Evolutionary conservation across 2,113 vertebrate species (phyloP), one percentile per base, ranked within the genome.

Genomic region (Eptesicus fuscus): DNA sequence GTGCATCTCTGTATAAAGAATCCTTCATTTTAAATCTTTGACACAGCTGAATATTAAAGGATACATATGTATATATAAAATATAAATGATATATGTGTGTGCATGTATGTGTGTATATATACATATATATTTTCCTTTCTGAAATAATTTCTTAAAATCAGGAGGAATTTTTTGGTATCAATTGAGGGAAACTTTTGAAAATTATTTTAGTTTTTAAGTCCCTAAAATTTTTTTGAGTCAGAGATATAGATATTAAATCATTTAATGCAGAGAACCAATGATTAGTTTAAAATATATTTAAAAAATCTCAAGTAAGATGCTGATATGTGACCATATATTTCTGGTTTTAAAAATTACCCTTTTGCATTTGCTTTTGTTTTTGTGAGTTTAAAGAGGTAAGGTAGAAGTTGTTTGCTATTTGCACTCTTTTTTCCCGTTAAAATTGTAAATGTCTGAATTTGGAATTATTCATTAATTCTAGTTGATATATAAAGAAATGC

Each of bases 211-310:
- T 82, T 63, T 44, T 61, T 77, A 49, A 76, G 17, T 77, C 70
- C 1, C 17, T 91, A 84, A 32, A 40, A 32, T 18, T 82, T 83
- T 83, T 96, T 94, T 90, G 25, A 76, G 16, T 65, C 5, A 73
- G 37, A 67, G 35, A 73, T 77, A 1, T 25, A 96, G 91, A 80
- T 90, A 80, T 47, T 67, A 67, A 94, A 56, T 76, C 49, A 92
- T 44, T 71, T 73, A 44, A 16, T 90, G 20, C 85, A n/a, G 22
- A 42, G n/a, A 49, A 63, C 30, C 17, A 74, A 7, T 44, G 28
- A 65, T 92, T 94, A 53, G 3, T 53, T 91, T 67, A 42, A 94
- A 95, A 90, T 91, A 82, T 83, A 14, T 63, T 44, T 73, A 88
- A 25, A 22, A 53, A 80, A 69, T 76, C 56, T 88, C 6, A 89